These are phyloP conservation scores for Pterois miles DNA, from an alignment of 2,797 vertebrate species.

Conservation along the genomic window DNA sequence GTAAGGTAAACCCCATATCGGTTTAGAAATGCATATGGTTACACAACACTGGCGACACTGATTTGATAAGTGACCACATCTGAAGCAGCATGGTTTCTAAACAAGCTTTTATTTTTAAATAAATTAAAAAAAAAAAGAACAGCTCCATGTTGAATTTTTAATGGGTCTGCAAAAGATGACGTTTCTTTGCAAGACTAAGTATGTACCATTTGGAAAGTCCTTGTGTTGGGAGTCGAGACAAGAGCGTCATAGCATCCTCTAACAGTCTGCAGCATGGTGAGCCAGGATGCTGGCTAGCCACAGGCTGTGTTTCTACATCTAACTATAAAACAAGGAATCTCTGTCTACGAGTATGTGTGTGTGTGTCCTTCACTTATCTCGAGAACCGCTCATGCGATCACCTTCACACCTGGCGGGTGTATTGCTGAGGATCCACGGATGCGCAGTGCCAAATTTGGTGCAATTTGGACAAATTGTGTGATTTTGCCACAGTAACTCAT, in stretches of 20 bases:
- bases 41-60: slow-evolving; percentile 31
- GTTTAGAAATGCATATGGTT: slow-evolving; percentile 76
- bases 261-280: not conserved
- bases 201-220: not conserved
- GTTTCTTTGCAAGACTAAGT: not conserved
- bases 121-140: not conserved
- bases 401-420: too few relatives aligned
- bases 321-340: too few relatives aligned
- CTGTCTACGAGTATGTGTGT: too few relatives aligned
- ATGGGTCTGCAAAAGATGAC: not conserved
- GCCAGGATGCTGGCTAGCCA: slow-evolving; percentile 14
- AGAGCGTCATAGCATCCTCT: not conserved
- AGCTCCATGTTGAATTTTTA: not conserved
- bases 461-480: too few relatives aligned
- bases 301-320: not conserved
- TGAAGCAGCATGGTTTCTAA: not conserved
- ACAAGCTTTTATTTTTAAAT: not conserved
- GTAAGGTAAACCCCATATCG: slow-evolving; percentile 76
- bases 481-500: too few relatives aligned
- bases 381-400: too few relatives aligned
- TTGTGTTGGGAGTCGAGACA: not conserved
- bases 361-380: too few relatives aligned
- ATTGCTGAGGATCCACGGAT: too few relatives aligned
- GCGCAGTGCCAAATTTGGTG: too few relatives aligned
- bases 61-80: slow-evolving; percentile 23